phyloP scores from a whole-genome alignment of 2,888 invertebrate species.

The Arrhopalites spinosus region DNA sequence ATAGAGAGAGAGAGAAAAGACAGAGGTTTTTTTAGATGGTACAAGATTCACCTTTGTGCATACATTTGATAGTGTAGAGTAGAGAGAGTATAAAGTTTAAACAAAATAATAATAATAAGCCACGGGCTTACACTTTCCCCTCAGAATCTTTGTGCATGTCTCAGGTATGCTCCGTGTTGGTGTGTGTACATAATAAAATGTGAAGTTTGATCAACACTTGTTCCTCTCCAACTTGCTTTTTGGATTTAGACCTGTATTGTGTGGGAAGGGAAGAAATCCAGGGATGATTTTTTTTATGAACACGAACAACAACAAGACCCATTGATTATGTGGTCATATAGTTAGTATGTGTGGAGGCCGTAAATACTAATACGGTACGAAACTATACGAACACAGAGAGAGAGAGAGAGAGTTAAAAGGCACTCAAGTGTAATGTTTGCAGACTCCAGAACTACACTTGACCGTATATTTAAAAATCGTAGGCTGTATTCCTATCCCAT shows the following conservation, averaged over 20 bases:
- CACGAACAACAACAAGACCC: not conserved
- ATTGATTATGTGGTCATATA: not conserved
- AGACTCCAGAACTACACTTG: constrained; percentile 17
- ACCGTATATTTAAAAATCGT: not conserved
- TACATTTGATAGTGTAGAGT: too few species aligned
- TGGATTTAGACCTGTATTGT: constrained; percentile 7
- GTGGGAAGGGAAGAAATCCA: constrained; percentile 9
- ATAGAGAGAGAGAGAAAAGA: not conserved
- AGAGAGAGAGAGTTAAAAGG: not conserved
- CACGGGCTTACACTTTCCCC: not conserved
- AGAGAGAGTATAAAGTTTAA: too few species aligned
- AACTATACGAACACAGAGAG: too few species aligned
- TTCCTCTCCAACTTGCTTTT: not conserved
- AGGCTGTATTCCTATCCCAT: too few species aligned
- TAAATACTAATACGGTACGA: not conserved
- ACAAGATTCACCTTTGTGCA: too few species aligned
- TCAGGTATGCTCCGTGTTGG: too few species aligned
- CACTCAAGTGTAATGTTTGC: constrained; percentile 21
- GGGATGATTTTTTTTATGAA: constrained; percentile 4
- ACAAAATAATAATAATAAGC: not conserved
- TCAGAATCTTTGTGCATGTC: not conserved
- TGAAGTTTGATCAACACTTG: constrained; percentile 1
- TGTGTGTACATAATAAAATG: too few species aligned
- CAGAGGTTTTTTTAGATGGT: too few species aligned
- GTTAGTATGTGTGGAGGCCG: not conserved